Evolutionary conservation across 2,797 vertebrate genomes (phyloP).

Genomic region (Dipus sagitta): DNA sequence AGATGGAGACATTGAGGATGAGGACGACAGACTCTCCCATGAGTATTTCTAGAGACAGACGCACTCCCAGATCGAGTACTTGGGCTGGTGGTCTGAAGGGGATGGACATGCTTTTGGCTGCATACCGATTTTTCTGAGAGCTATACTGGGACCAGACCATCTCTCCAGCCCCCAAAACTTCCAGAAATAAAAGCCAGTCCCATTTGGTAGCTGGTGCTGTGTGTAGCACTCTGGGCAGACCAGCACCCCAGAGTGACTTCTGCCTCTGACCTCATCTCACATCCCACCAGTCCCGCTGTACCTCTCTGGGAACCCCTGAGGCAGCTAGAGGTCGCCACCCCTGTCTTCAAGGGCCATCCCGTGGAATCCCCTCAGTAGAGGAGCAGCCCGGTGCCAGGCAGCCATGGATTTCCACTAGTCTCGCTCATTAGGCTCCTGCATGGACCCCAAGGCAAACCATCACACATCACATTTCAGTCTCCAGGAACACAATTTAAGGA

Average conservation of each 20-base stretch:
- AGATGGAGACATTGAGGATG: neutral
- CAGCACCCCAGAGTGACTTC: neutral
- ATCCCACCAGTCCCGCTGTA: neutral
- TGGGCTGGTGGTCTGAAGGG: constrained; percentile 42
- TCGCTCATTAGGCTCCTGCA: neutral
- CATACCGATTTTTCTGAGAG: neutral
- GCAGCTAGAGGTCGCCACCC: fast-evolving
- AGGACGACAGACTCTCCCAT: neutral
- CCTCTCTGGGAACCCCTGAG: neutral
- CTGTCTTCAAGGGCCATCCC: neutral
- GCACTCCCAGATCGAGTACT: neutral
- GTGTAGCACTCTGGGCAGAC: neutral
- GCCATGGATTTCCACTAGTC: neutral
- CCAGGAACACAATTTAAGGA: neutral
- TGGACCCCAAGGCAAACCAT: neutral
- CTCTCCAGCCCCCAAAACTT: neutral
- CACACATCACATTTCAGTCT: neutral
- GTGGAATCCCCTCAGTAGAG: neutral
- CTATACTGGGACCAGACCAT: neutral
- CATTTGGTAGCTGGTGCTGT: neutral
- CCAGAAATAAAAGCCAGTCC: neutral
- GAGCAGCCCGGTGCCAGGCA: fast-evolving
- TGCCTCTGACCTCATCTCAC: neutral
- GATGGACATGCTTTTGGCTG: neutral
- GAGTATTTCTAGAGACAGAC: neutral